Percentiles rank a stretch among this genome's conserved stretches.
phyloP scores from a whole-genome alignment of 1,140 invertebrate species.

The Bilobella aurantiaca region DNA sequence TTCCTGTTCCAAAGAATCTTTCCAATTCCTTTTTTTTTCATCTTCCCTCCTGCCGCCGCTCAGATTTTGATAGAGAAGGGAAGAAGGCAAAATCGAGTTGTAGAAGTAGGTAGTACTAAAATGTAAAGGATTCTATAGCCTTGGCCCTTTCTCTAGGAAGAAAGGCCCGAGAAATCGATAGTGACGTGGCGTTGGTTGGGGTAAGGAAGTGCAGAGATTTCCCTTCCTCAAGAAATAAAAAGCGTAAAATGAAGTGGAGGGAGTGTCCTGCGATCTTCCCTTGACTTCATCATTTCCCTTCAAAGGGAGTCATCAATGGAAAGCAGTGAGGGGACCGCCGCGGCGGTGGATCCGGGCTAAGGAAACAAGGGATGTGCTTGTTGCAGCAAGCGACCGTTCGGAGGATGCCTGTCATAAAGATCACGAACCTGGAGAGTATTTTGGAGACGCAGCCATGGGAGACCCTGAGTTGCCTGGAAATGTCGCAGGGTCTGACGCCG shows the following conservation, averaged over 20 bases:
- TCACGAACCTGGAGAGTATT: slow-evolving; percentile 72
- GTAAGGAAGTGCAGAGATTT: not conserved
- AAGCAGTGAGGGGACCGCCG: too few relatives aligned
- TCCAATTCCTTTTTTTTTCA: slow-evolving; percentile 12
- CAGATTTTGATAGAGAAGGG: not conserved
- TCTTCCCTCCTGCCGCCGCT: not conserved
- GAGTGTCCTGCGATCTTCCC: too few relatives aligned
- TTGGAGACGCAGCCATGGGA: slow-evolving; percentile 89
- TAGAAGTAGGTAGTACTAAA: not conserved
- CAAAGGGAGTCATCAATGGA: too few relatives aligned
- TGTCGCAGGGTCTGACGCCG: slow-evolving; percentile 73
- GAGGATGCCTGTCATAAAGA: too few relatives aligned
- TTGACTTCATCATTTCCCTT: not conserved
- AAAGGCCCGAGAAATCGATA: slow-evolving; percentile 20
- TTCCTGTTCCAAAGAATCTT: slow-evolving; percentile 9
- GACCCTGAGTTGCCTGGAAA: slow-evolving; percentile 76
- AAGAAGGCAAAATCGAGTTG: not conserved
- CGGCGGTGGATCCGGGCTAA: too few relatives aligned
- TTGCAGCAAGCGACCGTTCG: too few relatives aligned
- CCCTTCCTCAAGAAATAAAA: not conserved
- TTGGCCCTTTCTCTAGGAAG: not conserved
- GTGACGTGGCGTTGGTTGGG: slow-evolving; percentile 6
- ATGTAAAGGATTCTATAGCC: too few relatives aligned
- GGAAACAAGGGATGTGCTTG: too few relatives aligned
- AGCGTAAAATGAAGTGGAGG: not conserved